Conservation (phyloP, 1,140 invertebrate species). For the Sitobion miscanthi region DNA sequence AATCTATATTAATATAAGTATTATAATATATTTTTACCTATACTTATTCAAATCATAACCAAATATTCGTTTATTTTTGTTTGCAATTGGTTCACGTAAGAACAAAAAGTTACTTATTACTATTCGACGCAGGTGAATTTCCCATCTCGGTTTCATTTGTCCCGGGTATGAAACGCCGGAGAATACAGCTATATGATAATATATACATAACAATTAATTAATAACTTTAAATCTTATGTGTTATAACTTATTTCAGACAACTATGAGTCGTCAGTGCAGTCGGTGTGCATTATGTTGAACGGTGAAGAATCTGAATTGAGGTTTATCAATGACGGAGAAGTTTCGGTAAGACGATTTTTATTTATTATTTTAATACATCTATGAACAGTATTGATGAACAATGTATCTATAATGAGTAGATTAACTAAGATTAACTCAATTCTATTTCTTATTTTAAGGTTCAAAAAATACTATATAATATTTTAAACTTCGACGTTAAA, state of each 20-base stretch:
- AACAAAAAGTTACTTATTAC: no score
- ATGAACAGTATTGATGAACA: neutral
- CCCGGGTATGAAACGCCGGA: no score
- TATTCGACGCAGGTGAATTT: no score
- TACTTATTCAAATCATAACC: no score
- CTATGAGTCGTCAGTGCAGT: conserved; percentile 73
- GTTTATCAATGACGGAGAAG: conserved; percentile 67
- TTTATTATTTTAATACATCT: neutral
- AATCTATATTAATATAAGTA: no score
- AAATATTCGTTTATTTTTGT: no score
- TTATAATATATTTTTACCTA: no score
- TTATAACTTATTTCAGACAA: neutral
- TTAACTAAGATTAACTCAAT: neutral
- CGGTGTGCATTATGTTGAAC: conserved; percentile 87
- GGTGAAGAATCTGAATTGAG: conserved; percentile 87
- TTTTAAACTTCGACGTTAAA: neutral
- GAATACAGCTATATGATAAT: no score
- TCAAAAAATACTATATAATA: no score
- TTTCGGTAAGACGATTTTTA: neutral
- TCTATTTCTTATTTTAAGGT: neutral
- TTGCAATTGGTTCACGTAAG: no score
- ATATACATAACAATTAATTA: no score
- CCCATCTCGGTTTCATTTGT: no score
- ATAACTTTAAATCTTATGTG: neutral
- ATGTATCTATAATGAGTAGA: neutral